A percentile compares a stretch with the other conserved stretches of the same genome.
phyloP scores from a whole-genome alignment of 2,888 invertebrate species.

The Archips crataeganus region DNA sequence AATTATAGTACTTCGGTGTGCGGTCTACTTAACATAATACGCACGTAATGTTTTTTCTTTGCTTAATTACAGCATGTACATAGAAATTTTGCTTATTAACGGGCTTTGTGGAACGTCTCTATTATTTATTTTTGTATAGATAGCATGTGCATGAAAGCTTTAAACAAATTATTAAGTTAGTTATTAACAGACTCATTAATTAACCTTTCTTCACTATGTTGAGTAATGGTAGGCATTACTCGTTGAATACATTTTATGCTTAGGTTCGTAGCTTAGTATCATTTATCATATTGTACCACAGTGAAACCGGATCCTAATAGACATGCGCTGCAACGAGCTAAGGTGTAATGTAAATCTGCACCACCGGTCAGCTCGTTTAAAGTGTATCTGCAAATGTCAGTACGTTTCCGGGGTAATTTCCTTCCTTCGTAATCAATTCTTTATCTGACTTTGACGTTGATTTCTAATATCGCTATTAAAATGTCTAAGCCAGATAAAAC shows the following conservation, averaged over 20 bases:
- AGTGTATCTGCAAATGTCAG: conserved; percentile 45
- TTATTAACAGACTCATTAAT: conserved; percentile 34
- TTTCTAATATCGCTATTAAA: conserved; percentile 14
- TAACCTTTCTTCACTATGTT: conserved; percentile 31
- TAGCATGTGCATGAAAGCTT: conserved; percentile 40
- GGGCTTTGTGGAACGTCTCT: conserved; percentile 16
- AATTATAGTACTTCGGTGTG: conserved; percentile 28
- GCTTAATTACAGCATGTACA: conserved; percentile 24
- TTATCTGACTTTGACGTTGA: conserved; percentile 46
- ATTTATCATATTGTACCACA: conserved; percentile 21
- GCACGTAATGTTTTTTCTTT: conserved; percentile 22
- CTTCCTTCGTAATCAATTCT: conserved; percentile 50
- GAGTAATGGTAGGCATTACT: conserved; percentile 28
- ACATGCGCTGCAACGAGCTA: conserved; percentile 15
- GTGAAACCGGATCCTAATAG: conserved; percentile 32
- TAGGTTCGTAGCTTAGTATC: conserved; percentile 11
- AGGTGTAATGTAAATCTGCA: conserved; percentile 29
- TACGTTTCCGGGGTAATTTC: conserved; percentile 51
- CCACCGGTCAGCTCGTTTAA: conserved; percentile 25
- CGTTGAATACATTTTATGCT: conserved; percentile 30
- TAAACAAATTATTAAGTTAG: conserved; percentile 20
- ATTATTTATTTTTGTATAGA: conserved; percentile 10
- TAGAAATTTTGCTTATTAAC: conserved; percentile 30
- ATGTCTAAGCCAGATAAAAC: conserved; percentile 13
- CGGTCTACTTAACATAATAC: conserved; percentile 13